Conservation (phyloP, 2,113 vertebrate genomes). For the Mus spicilegus region DNA sequence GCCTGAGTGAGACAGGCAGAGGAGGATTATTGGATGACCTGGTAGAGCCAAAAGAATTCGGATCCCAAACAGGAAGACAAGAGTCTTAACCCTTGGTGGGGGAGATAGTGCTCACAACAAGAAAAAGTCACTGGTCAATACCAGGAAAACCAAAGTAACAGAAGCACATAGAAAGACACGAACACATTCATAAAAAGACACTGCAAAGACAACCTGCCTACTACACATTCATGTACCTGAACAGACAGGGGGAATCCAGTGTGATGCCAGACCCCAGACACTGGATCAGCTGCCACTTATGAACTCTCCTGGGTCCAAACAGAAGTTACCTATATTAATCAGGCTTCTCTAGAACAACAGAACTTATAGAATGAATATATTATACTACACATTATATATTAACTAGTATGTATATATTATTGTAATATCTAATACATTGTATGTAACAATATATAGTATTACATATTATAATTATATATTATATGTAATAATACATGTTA, state of each 20-base stretch:
- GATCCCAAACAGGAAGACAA: background rate
- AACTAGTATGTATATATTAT: background rate
- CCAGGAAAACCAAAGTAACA: background rate
- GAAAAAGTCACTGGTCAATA: background rate
- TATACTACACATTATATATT: too few relatives aligned
- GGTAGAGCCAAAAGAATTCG: background rate
- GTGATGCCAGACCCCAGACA: background rate
- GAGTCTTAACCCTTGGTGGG: background rate
- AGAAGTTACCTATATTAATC: background rate
- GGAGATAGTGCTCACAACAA: background rate
- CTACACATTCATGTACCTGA: background rate
- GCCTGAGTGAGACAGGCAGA: background rate
- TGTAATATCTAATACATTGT: background rate
- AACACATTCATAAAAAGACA: background rate
- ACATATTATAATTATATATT: too few relatives aligned
- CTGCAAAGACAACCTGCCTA: background rate
- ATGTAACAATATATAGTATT: background rate
- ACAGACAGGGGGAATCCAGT: background rate
- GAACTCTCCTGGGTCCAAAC: background rate
- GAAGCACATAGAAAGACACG: background rate
- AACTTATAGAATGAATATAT: background rate
- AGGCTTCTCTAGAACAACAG: background rate
- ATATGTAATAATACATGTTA: too few relatives aligned
- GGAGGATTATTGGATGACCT: background rate
- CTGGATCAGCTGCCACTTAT: background rate